A percentile compares a stretch with the other conserved stretches of the same genome.
Conservation (phyloP, 1,140 invertebrate genomes). For the Diorhabda carinulata region DNA sequence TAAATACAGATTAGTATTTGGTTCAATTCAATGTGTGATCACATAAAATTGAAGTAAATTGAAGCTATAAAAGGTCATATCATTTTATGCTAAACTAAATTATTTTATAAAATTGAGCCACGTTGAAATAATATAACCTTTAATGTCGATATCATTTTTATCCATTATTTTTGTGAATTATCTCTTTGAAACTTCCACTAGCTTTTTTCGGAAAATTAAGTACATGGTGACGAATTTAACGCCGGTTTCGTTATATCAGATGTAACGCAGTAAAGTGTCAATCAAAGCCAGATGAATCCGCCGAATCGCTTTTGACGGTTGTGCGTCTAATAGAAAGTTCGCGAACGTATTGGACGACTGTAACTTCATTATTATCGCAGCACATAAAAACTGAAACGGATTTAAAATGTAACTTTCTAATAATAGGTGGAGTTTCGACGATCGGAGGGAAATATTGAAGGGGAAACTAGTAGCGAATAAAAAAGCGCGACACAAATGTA, state of each 20-base stretch:
- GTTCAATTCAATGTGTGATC: too few relatives aligned
- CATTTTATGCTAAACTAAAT: too few relatives aligned
- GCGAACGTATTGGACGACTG: constrained; percentile 17
- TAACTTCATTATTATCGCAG: constrained; percentile 27
- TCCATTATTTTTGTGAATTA: not conserved
- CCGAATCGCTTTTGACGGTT: not conserved
- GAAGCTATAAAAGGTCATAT: too few relatives aligned
- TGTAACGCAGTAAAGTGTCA: constrained; percentile 30
- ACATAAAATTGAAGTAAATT: too few relatives aligned
- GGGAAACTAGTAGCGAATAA: too few relatives aligned
- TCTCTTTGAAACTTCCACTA: constrained; percentile 8
- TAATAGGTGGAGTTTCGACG: constrained; percentile 24
- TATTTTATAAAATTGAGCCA: too few relatives aligned
- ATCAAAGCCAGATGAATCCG: constrained; percentile 19
- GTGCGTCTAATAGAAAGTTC: not conserved
- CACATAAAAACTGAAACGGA: constrained; percentile 26
- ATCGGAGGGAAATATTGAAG: not conserved
- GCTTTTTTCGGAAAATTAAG: constrained; percentile 21
- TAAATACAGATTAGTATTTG: too few relatives aligned
- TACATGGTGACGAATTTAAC: constrained; percentile 30
- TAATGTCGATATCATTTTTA: not conserved
- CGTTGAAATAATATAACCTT: too few relatives aligned
- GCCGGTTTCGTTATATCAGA: constrained; percentile 23
- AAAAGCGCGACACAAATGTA: too few relatives aligned
- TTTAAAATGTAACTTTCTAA: constrained; percentile 33